Conservation (phyloP, 2,888 invertebrate genomes). For the Hofmannophila pseudospretella region DNA sequence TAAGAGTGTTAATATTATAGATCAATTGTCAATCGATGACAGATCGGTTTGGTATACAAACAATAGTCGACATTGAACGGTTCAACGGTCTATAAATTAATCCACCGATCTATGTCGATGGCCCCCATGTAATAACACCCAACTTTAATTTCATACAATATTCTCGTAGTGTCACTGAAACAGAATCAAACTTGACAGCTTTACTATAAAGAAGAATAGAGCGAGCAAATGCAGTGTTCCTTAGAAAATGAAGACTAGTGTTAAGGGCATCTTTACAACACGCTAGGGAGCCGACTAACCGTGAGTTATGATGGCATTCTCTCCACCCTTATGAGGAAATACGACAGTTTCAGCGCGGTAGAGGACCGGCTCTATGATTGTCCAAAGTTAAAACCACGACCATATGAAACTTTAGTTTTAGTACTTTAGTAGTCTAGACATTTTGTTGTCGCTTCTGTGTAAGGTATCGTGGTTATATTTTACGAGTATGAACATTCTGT, state of each 20-base stretch:
- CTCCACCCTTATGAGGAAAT: slow-evolving; percentile 75
- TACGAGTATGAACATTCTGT: too few relatives aligned
- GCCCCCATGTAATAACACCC: too few relatives aligned
- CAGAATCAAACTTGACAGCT: too few relatives aligned
- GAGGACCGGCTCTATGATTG: slow-evolving; percentile 61
- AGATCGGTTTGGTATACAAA: too few relatives aligned
- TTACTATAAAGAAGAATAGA: slow-evolving; percentile 35
- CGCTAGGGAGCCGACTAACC: slow-evolving; percentile 67
- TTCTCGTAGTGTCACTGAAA: too few relatives aligned
- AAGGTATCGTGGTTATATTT: too few relatives aligned
- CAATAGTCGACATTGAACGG: too few relatives aligned
- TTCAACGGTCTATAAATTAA: too few relatives aligned
- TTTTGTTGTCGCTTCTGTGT: not conserved
- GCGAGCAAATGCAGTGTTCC: slow-evolving; percentile 46
- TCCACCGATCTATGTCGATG: too few relatives aligned
- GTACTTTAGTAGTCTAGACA: slow-evolving; percentile 11
- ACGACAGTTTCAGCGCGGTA: slow-evolving; percentile 63
- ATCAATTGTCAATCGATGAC: too few relatives aligned
- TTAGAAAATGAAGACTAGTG: slow-evolving; percentile 74
- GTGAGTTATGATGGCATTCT: slow-evolving; percentile 73
- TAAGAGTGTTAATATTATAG: too few relatives aligned
- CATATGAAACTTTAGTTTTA: slow-evolving; percentile 6
- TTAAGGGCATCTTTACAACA: slow-evolving; percentile 75
- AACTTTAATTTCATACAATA: too few relatives aligned
- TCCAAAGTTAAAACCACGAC: slow-evolving; percentile 38